Conservation (phyloP, 2,888 invertebrate species). For the Dicycla oo region DNA sequence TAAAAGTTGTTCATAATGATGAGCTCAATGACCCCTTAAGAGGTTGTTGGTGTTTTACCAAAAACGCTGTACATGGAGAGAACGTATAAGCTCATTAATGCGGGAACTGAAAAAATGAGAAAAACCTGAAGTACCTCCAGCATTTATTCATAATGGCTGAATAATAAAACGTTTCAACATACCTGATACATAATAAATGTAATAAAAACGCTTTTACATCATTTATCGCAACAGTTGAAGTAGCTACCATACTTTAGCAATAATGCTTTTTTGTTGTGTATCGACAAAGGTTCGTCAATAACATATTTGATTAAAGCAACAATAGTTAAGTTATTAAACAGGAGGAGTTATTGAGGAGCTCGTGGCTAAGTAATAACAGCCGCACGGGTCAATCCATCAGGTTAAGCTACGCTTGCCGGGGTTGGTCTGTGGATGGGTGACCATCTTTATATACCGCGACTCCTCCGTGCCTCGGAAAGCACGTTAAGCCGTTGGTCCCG, state of each 20-base stretch:
- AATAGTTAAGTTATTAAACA: not conserved
- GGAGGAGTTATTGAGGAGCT: no score
- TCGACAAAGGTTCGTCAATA: not conserved
- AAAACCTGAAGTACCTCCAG: constrained; percentile 1
- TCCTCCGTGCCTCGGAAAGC: no score
- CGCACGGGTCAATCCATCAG: no score
- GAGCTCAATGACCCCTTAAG: no score
- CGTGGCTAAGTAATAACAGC: no score
- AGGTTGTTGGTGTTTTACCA: no score
- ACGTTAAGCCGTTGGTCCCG: no score
- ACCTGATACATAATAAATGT: constrained; percentile 10
- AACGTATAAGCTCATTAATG: constrained; percentile 20
- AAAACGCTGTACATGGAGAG: not conserved
- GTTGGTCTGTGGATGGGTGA: no score
- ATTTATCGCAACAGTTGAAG: not conserved
- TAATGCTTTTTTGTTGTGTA: not conserved
- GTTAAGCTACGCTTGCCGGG: no score
- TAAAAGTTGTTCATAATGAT: no score
- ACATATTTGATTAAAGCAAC: constrained; percentile 9
- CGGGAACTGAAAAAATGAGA: constrained; percentile 3
- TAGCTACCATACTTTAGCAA: not conserved
- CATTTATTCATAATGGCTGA: constrained; percentile 15
- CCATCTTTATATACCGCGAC: no score
- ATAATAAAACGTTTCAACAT: constrained; percentile 6
- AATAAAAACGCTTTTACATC: constrained; percentile 10